Base-by-base conservation (phyloP, 2,113 vertebrate species). In the Corythornis madagascariensis region DNA sequence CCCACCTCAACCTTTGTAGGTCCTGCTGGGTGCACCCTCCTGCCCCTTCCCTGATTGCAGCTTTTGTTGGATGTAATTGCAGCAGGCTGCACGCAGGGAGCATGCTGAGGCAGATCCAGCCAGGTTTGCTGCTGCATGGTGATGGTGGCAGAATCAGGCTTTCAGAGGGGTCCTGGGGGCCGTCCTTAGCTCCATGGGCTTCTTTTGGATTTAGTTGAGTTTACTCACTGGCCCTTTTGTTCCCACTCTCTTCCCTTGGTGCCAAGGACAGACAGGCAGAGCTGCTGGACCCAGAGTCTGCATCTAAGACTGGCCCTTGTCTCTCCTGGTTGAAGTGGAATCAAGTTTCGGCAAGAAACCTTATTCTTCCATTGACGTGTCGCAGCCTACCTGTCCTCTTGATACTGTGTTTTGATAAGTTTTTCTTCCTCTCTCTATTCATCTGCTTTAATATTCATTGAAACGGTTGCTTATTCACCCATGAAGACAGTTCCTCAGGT, bases 391-490 rank as follows among this genome's bases (percentile, higher is more conserved):
- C 47, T 73, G 9, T 59, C 84, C 43, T 89, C 59, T 47, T 16
- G 12, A 50, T 38, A 8, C 16, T 16, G 11, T 25, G 61, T 38
- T 83, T 69, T 40, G 31, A 1, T 67, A 71, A n/a, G 42, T 48
- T 78, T 69, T 67, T 63, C 60, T 33, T 79, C 53, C 24, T 83
- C 82, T 81, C 15, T 83, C 79, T 86, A 0, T 52, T 81, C 5
- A 1, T 28, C 16, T 90, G 63, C 81, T 73, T 87, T 76, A 82
- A 81, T 55, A 82, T 85, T 71, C 57, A 11, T 25, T 69, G 71
- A 42, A 92, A 33, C 13, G 55, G 59, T 83, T 89, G 81, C 29
- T 89, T 92, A 79, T 70, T 94, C 81, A 67, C 77, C 78, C 67
- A 9, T 33, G 52, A 78, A 85, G 75, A 38, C 78, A 73, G 67